Evolutionary conservation across 2,797 vertebrate genomes (phyloP), one percentile per base, ranked within the genome.

Genomic region (Pseudochirops corinnae): DNA sequence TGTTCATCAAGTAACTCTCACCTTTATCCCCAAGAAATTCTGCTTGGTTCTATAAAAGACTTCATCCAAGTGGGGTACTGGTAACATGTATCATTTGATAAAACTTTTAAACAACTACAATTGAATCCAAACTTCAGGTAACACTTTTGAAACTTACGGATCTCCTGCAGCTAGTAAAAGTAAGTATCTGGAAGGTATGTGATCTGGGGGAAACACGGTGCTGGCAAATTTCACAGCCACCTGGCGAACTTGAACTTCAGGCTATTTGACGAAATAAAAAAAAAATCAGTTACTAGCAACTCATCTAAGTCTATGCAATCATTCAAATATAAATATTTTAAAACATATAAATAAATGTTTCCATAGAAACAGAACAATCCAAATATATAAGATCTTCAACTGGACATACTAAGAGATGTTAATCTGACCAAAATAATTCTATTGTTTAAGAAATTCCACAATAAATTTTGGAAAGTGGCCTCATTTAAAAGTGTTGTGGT

Each of bases 211-310:
- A 97, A 99, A 99, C 96, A 99, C 99, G 0, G 98, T 99, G 97
- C 99, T 99, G 97, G 99, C 99, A 98, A 99, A 99, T 98, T 99
- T 99, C 99, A 99, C 99, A 87, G 99, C 99, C 97, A 99, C 99
- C 97, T 99, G 99, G 31, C 99, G 99, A 96, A 99, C 99, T 98
- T 99, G 99, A 95, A 99, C 99, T 98, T 99, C 99, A 60, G 99
- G 99, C 99, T 99, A 98, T 97, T 58, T 95, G 97, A 91, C 95
- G 96, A 26, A 98, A 93, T 96, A 13, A 96, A 94, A 67, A 82
- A 82, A 96, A 12, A 96, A 96, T 96, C 33, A 96, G 95, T 96
- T 57, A 96, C 53, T 56, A 96, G 56, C 46, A 95, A 93, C 5
- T 94, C 92, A 94, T 91, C 95, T 46, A 28, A 96, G 90, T 55